Evolutionary conservation across 1,140 invertebrate species (phyloP).

Genomic region (Bombyx mandarina): DNA sequence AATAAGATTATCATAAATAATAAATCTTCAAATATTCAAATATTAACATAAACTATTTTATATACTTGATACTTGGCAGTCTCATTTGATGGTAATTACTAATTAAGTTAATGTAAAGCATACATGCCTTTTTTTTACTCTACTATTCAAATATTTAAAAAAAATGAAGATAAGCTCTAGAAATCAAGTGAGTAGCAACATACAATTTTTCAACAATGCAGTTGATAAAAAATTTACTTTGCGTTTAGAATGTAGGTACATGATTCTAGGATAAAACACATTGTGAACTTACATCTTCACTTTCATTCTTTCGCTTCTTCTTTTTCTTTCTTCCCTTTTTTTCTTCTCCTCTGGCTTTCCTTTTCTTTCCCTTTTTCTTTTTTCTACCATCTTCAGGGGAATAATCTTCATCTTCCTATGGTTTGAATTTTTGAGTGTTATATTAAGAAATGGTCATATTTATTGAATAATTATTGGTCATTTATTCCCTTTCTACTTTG

Average conservation of each 20-base stretch:
- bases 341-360: slow-evolving; percentile 88
- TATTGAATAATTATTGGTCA: no score
- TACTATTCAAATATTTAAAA: no score
- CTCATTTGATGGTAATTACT: background rate
- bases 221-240: background rate
- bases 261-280: no score
- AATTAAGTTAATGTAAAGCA: no score
- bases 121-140: no score
- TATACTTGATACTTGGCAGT: background rate
- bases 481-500: no score
- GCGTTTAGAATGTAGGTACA: background rate
- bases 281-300: slow-evolving; percentile 79
- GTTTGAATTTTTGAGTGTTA: no score
- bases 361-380: slow-evolving; percentile 92
- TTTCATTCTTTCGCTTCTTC: slow-evolving; percentile 93
- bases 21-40: background rate
- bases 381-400: slow-evolving; percentile 86
- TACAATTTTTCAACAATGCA: background rate
- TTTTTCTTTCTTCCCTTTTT: slow-evolving; percentile 95
- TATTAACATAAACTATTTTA: background rate
- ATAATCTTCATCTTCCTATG: slow-evolving; percentile 87
- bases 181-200: background rate
- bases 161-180: no score
- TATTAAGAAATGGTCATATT: no score
- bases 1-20: no score